Base-by-base conservation (phyloP, 2,113 vertebrate species). In the Actenoides hombroni region DNA sequence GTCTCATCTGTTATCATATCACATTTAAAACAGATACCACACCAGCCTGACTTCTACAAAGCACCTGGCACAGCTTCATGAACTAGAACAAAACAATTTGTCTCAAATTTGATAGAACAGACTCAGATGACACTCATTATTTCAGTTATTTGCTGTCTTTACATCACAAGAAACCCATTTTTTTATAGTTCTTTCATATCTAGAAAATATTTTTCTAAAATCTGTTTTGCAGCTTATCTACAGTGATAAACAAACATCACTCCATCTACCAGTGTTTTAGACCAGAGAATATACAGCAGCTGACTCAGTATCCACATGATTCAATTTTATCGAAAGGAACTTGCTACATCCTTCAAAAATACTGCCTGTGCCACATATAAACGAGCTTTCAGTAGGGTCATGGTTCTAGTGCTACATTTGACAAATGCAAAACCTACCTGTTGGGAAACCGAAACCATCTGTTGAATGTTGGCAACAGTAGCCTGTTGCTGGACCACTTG, bases 361-460 rank as follows among this genome's bases (percentile, higher is more conserved):
- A 68, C 11, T 59, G 23, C 46, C 23, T 78, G 13, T 70, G 18
- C 28, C 16, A 81, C 10, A 37, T 3, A 23, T 6, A 75, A 67
- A 70, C 0, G 5, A 94, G 15, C 28, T 77, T 86, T 61, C 67
- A 17, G 20, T 31, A 70, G 54, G 37, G 48, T 46, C 11, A 6
- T 9, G 6, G 18, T 85, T 80, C 44, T 16, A 44, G 37, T 31
- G 59, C n/a, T 79, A 0, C 9, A 37, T 48, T 67, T 59, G 46
- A 80, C 9, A 63, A 63, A 48, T 9, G 5, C 9, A 75, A 63
- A 73, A 94, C 92, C 90, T 97, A 99, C 99, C 98, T 99, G 99
- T 91, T 99, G 99, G 46, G 99, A 97, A 94, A 99, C 98, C 11
- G 99, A 98, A 85, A 99, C 98, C 83, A 99, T 99, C 92, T 99